These are phyloP conservation scores for Macrotis lagotis DNA, from an alignment of 2,113 vertebrate species.

Conservation along the genomic window DNA sequence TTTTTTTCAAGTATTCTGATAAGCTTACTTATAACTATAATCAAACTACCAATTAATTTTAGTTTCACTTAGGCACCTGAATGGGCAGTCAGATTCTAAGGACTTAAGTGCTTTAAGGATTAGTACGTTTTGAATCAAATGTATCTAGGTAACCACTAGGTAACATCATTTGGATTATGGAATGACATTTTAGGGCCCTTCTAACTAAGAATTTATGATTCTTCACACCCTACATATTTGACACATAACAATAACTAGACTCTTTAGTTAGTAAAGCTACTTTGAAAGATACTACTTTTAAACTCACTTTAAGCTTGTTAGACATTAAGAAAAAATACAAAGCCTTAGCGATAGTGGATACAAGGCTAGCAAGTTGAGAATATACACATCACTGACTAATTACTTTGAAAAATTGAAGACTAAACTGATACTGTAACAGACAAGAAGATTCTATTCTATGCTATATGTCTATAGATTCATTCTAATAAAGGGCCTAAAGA, in stretches of 20 bases:
- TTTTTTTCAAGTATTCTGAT: no score
- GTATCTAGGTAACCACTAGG: background rate
- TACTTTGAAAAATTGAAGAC: background rate
- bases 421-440: slow-evolving; percentile 14
- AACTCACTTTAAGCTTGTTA: background rate
- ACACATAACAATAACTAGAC: background rate
- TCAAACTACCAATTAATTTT: background rate
- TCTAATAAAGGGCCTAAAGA: slow-evolving; percentile 25
- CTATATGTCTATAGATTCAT: background rate
- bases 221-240: background rate
- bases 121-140: background rate
- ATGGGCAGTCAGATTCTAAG: background rate
- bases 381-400: slow-evolving; percentile 48
- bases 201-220: background rate
- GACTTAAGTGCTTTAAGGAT: background rate
- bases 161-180: background rate
- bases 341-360: background rate
- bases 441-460: background rate
- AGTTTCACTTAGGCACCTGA: background rate
- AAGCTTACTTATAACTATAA: no score
- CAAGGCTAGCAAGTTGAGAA: background rate
- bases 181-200: background rate
- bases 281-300: background rate
- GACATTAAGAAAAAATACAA: background rate
- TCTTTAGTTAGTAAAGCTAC: background rate